Evolutionary conservation across 2,888 invertebrate species (phyloP).

Genomic region (Calliopum simillimum): DNA sequence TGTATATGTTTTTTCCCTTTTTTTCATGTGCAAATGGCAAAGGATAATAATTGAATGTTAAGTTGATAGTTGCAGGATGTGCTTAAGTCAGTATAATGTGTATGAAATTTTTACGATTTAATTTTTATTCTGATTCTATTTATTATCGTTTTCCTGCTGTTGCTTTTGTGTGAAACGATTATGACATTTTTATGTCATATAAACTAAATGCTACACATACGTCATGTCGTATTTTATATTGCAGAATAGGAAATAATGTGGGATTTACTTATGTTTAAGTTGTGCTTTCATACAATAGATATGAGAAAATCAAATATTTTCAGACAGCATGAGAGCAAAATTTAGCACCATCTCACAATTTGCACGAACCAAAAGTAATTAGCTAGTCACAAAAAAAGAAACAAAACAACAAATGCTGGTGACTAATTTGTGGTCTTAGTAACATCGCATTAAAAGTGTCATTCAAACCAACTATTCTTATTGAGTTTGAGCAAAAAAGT

Average conservation of each 20-base stretch:
- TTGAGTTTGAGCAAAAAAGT: no score
- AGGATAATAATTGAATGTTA: conserved; percentile 44
- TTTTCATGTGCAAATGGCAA: conserved; percentile 22
- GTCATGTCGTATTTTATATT: not conserved
- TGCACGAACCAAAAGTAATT: no score
- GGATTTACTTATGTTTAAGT: not conserved
- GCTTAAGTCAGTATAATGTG: not conserved
- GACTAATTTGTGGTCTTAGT: conserved; percentile 25
- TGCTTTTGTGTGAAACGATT: conserved; percentile 26
- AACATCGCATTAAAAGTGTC: conserved; percentile 13
- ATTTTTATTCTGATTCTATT: no score
- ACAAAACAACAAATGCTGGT: conserved; percentile 19
- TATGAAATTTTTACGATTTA: no score
- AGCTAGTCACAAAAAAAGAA: not conserved
- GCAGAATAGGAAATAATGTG: not conserved
- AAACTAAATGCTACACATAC: conserved; percentile 5
- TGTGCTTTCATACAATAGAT: not conserved
- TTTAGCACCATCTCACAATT: no score
- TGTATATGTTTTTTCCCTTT: no score
- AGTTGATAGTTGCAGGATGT: conserved; percentile 37
- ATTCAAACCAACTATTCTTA: not conserved
- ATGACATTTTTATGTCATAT: conserved; percentile 14
- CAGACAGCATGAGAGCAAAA: no score
- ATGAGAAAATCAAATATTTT: not conserved
- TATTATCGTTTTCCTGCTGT: conserved; percentile 10